Evolutionary conservation across 2,113 vertebrate genomes (phyloP).

Genomic region (Tupaia tana): DNA sequence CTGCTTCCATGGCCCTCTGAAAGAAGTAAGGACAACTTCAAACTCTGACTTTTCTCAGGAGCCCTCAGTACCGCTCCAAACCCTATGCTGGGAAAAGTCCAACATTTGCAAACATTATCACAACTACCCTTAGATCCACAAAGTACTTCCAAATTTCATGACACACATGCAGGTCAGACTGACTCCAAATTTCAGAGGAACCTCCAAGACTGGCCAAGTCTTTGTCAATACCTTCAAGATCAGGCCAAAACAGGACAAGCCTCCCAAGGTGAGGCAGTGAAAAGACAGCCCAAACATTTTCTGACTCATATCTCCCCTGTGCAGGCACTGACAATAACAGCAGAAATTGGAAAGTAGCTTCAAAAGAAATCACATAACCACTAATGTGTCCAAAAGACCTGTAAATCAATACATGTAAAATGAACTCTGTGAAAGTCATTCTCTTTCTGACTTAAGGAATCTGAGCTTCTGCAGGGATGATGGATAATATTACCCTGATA

Average conservation of each 20-base stretch:
- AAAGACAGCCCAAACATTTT: background rate
- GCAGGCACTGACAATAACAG: background rate
- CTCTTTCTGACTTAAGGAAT: conserved; percentile 73
- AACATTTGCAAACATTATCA: background rate
- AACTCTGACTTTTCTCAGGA: conserved; percentile 44
- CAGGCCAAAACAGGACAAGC: background rate
- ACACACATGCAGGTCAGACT: background rate
- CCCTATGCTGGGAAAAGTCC: background rate
- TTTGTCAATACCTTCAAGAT: background rate
- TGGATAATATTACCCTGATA: conserved; percentile 56
- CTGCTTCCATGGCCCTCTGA: background rate
- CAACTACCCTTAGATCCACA: background rate
- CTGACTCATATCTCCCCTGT: background rate
- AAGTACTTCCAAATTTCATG: background rate
- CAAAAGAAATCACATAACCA: conserved; percentile 73
- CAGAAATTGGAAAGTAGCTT: conserved; percentile 34
- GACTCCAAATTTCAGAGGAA: background rate
- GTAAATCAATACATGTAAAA: conserved; percentile 72
- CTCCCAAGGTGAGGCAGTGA: background rate
- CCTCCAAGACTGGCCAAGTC: background rate
- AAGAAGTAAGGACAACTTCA: conserved; percentile 2
- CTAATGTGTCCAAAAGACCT: conserved; percentile 62
- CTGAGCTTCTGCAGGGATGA: conserved; percentile 61
- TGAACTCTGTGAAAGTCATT: conserved; percentile 66
- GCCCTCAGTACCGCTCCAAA: background rate